Conservation (phyloP, 2,113 vertebrate species). For the Cyanoramphus novaezelandiae region DNA sequence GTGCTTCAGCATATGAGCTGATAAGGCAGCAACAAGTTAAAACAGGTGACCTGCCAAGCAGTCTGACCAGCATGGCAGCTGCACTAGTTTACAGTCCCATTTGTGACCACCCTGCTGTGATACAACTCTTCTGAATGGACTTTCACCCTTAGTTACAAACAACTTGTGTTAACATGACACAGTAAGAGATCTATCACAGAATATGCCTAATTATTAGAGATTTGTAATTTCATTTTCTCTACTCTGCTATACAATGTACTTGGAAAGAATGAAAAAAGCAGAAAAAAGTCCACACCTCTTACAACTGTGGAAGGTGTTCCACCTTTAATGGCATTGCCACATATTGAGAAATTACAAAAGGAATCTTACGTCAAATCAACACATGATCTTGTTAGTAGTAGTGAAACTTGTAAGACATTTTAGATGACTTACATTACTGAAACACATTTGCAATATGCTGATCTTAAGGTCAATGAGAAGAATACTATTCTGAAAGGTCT, state of each 20-base stretch:
- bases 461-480: neutral
- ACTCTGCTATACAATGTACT: accelerated
- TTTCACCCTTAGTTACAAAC: neutral
- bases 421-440: neutral
- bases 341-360: neutral
- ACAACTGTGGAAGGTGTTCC: neutral
- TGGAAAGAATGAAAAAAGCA: neutral
- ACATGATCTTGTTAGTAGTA: neutral
- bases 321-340: neutral
- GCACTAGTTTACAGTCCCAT: neutral
- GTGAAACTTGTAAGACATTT: neutral
- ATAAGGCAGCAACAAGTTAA: neutral
- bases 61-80: neutral
- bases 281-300: neutral
- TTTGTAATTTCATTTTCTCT: neutral
- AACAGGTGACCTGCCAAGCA: neutral
- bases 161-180: neutral
- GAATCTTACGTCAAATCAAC: neutral
- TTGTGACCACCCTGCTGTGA: neutral
- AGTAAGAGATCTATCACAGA: neutral
- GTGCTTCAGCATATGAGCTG: neutral
- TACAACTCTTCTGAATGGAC: neutral
- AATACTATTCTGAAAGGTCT: neutral
- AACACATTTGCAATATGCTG: neutral
- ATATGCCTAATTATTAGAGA: neutral